phyloP scores from a whole-genome alignment of 1,140 invertebrate genomes.

The Anastatus disparis region DNA sequence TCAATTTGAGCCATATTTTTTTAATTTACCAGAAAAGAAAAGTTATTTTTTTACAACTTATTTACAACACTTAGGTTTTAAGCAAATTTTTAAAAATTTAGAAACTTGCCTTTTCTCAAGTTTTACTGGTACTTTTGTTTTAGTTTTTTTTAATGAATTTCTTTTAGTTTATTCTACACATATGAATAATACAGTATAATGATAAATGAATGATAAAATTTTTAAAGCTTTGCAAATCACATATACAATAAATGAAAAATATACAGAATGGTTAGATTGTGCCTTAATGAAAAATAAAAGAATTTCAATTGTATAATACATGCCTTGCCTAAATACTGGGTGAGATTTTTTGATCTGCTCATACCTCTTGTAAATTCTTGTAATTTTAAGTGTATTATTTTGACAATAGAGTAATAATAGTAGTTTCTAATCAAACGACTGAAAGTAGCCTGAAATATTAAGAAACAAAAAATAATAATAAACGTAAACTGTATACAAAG shows the following conservation, averaged over 20 bases:
- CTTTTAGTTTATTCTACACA: no score
- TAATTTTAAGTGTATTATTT: constrained; percentile 40
- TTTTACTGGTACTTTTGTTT: no score
- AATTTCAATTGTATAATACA: constrained; percentile 22
- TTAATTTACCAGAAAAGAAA: not conserved
- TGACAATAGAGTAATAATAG: constrained; percentile 30
- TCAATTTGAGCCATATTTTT: not conserved
- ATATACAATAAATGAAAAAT: no score
- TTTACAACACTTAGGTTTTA: no score
- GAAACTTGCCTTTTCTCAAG: no score
- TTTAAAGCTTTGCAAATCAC: no score
- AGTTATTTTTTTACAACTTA: not conserved
- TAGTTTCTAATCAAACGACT: constrained; percentile 44
- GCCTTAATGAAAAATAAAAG: constrained; percentile 21
- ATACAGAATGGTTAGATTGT: no score
- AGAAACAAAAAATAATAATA: not conserved
- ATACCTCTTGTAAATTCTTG: constrained; percentile 39
- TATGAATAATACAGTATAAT: no score
- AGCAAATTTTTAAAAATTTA: no score
- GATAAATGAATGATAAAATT: no score
- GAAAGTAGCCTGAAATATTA: constrained; percentile 42
- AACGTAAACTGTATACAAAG: no score
- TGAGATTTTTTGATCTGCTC: constrained; percentile 21
- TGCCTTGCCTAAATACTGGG: constrained; percentile 24
- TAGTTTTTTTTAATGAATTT: no score